Evolutionary conservation across 1,140 invertebrate species (phyloP).

Genomic region (Aporrectodea caliginosa): DNA sequence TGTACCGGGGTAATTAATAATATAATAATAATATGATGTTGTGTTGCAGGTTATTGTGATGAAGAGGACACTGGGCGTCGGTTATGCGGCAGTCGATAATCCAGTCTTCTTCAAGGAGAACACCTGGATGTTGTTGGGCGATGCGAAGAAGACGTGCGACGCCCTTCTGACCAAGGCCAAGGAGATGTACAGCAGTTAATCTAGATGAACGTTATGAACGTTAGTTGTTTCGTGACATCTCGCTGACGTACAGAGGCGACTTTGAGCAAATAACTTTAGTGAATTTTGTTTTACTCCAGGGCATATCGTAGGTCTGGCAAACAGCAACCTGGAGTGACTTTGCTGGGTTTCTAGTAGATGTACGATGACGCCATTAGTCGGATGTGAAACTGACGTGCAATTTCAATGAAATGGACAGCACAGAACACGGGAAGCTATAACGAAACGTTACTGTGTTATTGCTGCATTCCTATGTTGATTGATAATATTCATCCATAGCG

Average conservation of each 20-base stretch:
- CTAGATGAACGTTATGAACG: background rate
- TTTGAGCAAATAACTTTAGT: background rate
- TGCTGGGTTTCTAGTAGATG: too few species aligned
- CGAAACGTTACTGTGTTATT: too few species aligned
- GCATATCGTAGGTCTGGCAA: background rate
- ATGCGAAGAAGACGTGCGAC: conserved; percentile 89
- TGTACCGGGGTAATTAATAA: too few species aligned
- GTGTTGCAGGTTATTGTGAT: conserved; percentile 79
- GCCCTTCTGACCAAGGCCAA: conserved; percentile 38
- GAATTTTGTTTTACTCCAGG: background rate
- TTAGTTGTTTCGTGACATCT: background rate
- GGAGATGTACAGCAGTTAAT: conserved; percentile 9
- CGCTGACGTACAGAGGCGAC: background rate
- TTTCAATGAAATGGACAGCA: too few species aligned
- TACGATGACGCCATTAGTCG: too few species aligned
- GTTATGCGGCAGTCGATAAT: conserved; percentile 81
- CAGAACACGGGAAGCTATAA: too few species aligned
- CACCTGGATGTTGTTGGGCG: conserved; percentile 82
- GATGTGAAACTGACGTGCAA: too few species aligned
- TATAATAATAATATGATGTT: too few species aligned
- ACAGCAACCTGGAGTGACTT: background rate
- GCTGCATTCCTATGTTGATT: too few species aligned
- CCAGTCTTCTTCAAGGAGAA: conserved; percentile 88
- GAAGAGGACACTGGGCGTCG: conserved; percentile 83
- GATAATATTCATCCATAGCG: too few species aligned